Percentiles rank a stretch among this genome's conserved stretches.
These are phyloP conservation scores for Sturnira hondurensis DNA, from an alignment of 2,113 vertebrate genomes.

Conservation along the genomic window DNA sequence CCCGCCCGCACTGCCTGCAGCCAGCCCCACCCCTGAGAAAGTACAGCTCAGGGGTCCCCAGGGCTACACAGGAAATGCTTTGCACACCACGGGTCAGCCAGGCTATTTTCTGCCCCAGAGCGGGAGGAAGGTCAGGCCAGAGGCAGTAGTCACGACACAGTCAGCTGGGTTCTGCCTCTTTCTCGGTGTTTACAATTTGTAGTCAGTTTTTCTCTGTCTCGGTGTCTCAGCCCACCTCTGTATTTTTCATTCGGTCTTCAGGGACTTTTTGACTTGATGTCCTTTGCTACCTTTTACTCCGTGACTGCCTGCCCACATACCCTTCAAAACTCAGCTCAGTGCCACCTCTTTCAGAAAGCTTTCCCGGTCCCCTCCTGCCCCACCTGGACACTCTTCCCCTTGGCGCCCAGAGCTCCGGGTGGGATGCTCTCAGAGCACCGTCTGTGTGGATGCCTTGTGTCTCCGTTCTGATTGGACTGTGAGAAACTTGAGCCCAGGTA, in stretches of 20 bases:
- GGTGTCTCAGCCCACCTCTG: neutral
- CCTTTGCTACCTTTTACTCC: neutral
- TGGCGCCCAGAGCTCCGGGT: neutral
- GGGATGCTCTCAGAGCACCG: neutral
- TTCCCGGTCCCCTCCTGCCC: neutral
- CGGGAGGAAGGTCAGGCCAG: conserved; percentile 29
- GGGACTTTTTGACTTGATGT: neutral
- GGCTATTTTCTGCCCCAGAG: conserved; percentile 73
- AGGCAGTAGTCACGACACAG: neutral
- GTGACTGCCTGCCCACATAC: neutral
- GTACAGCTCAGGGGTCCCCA: conserved; percentile 63
- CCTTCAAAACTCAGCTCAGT: neutral
- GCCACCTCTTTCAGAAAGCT: neutral
- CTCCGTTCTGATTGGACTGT: neutral
- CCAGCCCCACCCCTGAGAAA: conserved; percentile 72
- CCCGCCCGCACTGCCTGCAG: neutral
- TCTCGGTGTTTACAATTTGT: neutral
- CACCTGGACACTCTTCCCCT: neutral
- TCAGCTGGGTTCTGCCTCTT: conserved; percentile 31
- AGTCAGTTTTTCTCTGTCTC: neutral
- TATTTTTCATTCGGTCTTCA: neutral
- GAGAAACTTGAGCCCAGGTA: neutral
- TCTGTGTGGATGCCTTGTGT: neutral
- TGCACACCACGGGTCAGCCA: conserved; percentile 44
- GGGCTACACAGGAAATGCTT: conserved; percentile 74